Conservation (phyloP, 2,797 vertebrate genomes). For the Eremophila alpestris region DNA sequence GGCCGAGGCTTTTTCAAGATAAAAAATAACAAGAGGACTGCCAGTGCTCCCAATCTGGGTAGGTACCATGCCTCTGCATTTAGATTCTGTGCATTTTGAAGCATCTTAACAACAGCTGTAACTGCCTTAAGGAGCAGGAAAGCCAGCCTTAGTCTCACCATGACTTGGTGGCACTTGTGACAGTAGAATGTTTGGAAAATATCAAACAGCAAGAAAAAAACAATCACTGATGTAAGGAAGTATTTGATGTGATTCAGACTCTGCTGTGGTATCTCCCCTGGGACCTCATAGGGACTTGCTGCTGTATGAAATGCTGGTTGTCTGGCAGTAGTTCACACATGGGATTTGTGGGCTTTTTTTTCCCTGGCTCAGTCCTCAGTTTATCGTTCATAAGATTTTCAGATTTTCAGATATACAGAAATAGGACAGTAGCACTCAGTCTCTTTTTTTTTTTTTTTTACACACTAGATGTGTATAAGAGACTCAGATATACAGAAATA, state of each 20-base stretch:
- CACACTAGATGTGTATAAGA: too few relatives aligned
- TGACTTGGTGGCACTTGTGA: not conserved
- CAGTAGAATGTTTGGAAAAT: not conserved
- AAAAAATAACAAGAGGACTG: constrained; percentile 89
- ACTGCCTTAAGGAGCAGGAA: not conserved
- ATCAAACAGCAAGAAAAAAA: not conserved
- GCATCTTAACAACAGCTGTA: not conserved
- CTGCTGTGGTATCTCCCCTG: not conserved
- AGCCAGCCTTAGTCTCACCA: not conserved
- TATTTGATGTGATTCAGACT: not conserved
- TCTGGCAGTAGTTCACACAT: not conserved
- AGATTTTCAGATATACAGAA: not conserved
- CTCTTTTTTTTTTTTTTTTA: not conserved
- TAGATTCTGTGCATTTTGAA: not conserved
- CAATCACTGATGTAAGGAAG: not conserved
- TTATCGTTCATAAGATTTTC: not conserved
- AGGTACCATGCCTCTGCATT: not conserved
- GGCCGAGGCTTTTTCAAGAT: constrained; percentile 97
- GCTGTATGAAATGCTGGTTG: not conserved
- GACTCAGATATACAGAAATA: too few relatives aligned
- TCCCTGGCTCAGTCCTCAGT: not conserved
- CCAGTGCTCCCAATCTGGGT: constrained; percentile 93
- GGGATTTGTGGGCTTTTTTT: not conserved
- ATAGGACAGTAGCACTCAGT: not conserved
- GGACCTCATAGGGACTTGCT: not conserved